phyloP scores from a whole-genome alignment of 2,113 vertebrate species.

The Poicephalus gulielmi region DNA sequence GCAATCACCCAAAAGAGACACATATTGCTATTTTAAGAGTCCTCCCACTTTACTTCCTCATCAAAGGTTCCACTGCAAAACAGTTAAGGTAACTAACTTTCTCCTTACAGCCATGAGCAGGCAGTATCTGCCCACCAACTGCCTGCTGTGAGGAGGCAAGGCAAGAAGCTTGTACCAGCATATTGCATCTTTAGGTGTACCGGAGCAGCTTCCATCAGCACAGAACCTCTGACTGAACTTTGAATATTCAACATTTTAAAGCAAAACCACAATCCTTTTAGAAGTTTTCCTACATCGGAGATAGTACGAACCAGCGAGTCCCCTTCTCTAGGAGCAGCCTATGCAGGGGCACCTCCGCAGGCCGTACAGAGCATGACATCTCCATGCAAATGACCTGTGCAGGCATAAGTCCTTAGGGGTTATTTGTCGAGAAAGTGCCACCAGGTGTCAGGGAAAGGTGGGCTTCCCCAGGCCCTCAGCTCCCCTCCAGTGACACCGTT shows the following conservation, averaged over 20 bases:
- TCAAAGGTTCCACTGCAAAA: background rate
- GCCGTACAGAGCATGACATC: accelerated
- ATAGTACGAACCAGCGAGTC: accelerated
- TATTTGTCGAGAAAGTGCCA: background rate
- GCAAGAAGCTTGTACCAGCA: background rate
- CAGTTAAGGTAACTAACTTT: background rate
- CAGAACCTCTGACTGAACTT: background rate
- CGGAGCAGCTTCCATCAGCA: background rate
- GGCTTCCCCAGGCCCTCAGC: background rate
- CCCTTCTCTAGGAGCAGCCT: background rate
- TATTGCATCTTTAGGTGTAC: background rate
- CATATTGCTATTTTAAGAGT: background rate
- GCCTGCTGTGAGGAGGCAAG: background rate
- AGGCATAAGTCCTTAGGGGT: background rate
- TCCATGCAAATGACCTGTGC: background rate
- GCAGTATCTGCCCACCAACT: background rate
- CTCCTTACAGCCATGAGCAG: background rate
- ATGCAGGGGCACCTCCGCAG: background rate
- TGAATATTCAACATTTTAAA: background rate
- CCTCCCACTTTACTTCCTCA: background rate
- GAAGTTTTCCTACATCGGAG: background rate
- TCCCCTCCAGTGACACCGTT: background rate
- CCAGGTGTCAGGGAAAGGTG: background rate
- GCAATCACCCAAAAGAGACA: background rate
- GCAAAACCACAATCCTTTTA: background rate